A percentile compares a stretch with the other conserved stretches of the same genome.
phyloP scores from a whole-genome alignment of 2,888 invertebrate genomes.

The Bembecia ichneumoniformis region DNA sequence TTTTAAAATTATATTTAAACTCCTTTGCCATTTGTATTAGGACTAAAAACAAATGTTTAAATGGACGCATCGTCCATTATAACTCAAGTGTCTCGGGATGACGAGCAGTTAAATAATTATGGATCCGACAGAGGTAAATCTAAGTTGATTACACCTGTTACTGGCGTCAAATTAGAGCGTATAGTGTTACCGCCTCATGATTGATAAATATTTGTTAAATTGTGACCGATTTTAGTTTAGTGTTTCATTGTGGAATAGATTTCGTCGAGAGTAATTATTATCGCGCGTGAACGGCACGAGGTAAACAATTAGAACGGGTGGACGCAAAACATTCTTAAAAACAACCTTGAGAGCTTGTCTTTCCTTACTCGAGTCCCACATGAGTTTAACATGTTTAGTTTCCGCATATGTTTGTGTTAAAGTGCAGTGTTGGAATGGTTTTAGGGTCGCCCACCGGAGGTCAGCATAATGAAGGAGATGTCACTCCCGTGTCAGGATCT shows the following conservation, averaged over 20 bases:
- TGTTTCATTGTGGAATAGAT: slow-evolving; percentile 26
- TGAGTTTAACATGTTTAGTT: slow-evolving; percentile 14
- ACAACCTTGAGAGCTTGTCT: slow-evolving; percentile 60
- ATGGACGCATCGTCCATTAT: slow-evolving; percentile 99
- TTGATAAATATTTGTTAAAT: slow-evolving; percentile 48
- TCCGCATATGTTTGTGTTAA: slow-evolving; percentile 21
- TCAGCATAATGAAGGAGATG: slow-evolving; percentile 69
- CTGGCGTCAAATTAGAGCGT: slow-evolving; percentile 67
- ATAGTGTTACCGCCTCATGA: slow-evolving; percentile 60
- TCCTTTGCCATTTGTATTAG: slow-evolving; percentile 65
- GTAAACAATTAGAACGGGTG: slow-evolving; percentile 65
- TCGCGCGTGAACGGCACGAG: slow-evolving; percentile 36
- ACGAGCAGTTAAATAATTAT: slow-evolving; percentile 94
- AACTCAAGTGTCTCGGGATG: slow-evolving; percentile 98
- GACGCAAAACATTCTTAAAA: slow-evolving; percentile 50
- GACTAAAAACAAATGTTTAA: slow-evolving; percentile 72
- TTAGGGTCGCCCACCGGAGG: slow-evolving; percentile 72
- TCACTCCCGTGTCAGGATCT: slow-evolving; percentile 64
- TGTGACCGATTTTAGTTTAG: slow-evolving; percentile 33
- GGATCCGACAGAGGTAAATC: slow-evolving; percentile 92
- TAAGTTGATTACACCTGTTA: slow-evolving; percentile 69
- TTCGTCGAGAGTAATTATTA: slow-evolving; percentile 25
- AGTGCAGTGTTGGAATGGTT: slow-evolving; percentile 22
- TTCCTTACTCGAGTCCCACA: slow-evolving; percentile 31
- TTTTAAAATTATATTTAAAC: slow-evolving; percentile 66